phyloP scores from a whole-genome alignment of 1,140 invertebrate genomes.

The Pseudomyrmex pallidus region DNA sequence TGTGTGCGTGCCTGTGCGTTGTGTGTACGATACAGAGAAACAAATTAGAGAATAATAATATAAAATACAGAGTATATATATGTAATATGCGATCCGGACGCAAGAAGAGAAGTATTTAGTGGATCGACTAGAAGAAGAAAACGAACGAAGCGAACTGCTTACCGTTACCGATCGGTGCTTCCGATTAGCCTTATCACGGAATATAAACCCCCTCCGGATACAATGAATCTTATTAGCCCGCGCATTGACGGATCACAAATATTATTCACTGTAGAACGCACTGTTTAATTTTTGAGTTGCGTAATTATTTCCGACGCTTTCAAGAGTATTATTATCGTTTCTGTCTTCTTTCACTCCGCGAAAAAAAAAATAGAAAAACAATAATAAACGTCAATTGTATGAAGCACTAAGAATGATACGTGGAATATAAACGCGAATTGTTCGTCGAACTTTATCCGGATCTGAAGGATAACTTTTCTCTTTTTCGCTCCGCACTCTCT shows the following conservation, averaged over 20 bases:
- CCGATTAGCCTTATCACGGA: constrained; percentile 44
- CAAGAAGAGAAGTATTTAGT: constrained; percentile 14
- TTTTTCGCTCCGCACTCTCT: background rate
- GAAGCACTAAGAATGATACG: constrained; percentile 10
- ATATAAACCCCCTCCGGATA: background rate
- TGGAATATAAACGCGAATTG: background rate
- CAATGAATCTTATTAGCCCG: constrained; percentile 1
- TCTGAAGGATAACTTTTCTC: background rate
- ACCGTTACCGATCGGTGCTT: constrained; percentile 40
- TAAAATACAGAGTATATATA: background rate
- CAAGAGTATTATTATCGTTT: background rate
- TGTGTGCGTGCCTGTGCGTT: constrained; percentile 25
- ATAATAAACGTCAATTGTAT: background rate
- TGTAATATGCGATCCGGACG: background rate
- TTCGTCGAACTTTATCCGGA: background rate
- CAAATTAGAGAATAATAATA: constrained; percentile 20
- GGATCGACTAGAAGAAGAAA: constrained; percentile 8
- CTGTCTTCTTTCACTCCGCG: background rate
- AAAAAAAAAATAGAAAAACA: background rate
- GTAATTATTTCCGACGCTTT: background rate
- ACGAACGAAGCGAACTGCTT: constrained; percentile 11
- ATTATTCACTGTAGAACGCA: background rate
- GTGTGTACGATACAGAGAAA: constrained; percentile 28
- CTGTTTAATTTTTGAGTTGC: background rate
- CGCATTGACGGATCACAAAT: background rate